These are phyloP conservation scores for Porites divaricata DNA, from an alignment of 92 coral and sea anemone species.

Conservation along the genomic window DNA sequence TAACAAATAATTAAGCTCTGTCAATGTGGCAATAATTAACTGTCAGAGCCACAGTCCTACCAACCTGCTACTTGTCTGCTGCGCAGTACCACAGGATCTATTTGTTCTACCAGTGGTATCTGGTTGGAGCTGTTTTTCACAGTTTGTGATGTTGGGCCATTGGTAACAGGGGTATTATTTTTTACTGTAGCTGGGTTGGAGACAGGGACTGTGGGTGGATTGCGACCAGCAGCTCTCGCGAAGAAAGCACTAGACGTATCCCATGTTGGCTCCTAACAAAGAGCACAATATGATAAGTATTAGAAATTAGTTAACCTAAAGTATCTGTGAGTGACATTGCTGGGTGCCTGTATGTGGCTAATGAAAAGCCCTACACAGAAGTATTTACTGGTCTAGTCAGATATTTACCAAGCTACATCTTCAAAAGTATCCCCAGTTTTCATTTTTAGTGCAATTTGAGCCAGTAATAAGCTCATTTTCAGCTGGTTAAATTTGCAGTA, in stretches of 20 bases:
- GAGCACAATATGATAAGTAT: not conserved
- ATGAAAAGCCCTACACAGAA: no score
- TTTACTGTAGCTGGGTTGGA: conserved; percentile 44
- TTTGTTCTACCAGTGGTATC: conserved; percentile 64
- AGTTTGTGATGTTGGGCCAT: conserved; percentile 33
- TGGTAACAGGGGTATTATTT: conserved; percentile 38
- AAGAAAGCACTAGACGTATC: conserved; percentile 98
- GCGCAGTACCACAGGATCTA: conserved; percentile 85
- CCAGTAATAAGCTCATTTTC: no score
- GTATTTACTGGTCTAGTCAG: no score
- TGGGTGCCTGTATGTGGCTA: no score
- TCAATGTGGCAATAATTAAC: no score
- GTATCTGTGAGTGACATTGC: no score
- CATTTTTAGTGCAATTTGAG: no score
- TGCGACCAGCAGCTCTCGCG: conserved; percentile 91
- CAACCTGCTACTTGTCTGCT: conserved; percentile 98
- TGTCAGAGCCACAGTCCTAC: conserved; percentile 7
- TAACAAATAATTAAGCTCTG: no score
- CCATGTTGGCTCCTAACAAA: conserved; percentile 86
- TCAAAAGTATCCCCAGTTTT: no score
- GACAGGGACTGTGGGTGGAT: conserved; percentile 44
- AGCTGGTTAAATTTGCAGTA: no score
- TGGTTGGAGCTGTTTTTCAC: conserved; percentile 40
- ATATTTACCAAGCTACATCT: no score
- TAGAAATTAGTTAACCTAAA: no score